Conservation (phyloP, 2,888 invertebrate species). For the Volucella zonaria region DNA sequence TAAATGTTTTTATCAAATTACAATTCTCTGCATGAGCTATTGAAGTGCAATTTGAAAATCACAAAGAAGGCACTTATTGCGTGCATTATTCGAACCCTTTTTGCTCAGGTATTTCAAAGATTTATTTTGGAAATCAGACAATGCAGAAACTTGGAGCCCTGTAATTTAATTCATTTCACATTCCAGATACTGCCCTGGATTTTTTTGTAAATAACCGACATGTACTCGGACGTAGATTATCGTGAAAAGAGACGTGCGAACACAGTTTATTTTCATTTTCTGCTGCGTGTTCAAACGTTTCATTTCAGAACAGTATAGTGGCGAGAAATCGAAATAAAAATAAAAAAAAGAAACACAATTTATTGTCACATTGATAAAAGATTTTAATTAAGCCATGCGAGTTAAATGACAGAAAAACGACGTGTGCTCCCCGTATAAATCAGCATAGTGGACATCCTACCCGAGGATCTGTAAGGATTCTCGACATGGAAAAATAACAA, state of each 20-base stretch:
- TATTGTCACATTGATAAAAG: slow-evolving; percentile 72
- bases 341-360: slow-evolving; percentile 57
- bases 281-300: slow-evolving; percentile 51
- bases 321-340: background rate
- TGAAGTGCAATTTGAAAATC: no score
- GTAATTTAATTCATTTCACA: background rate
- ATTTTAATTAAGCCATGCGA: slow-evolving; percentile 71
- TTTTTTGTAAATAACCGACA: background rate
- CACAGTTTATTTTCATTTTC: slow-evolving; percentile 50
- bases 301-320: slow-evolving; percentile 16
- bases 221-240: background rate
- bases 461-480: background rate
- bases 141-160: background rate
- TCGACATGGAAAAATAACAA: background rate
- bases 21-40: no score
- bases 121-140: no score
- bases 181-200: slow-evolving; percentile 35
- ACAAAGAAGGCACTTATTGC: no score
- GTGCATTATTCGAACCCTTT: no score
- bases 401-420: slow-evolving; percentile 66
- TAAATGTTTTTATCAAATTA: no score
- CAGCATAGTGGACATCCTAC: slow-evolving; percentile 25
- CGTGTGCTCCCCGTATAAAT: slow-evolving; percentile 55
- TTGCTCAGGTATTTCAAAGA: no score
- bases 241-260: background rate